Conservation (phyloP, 2,797 vertebrate species). For the Sus cebifrons region DNA sequence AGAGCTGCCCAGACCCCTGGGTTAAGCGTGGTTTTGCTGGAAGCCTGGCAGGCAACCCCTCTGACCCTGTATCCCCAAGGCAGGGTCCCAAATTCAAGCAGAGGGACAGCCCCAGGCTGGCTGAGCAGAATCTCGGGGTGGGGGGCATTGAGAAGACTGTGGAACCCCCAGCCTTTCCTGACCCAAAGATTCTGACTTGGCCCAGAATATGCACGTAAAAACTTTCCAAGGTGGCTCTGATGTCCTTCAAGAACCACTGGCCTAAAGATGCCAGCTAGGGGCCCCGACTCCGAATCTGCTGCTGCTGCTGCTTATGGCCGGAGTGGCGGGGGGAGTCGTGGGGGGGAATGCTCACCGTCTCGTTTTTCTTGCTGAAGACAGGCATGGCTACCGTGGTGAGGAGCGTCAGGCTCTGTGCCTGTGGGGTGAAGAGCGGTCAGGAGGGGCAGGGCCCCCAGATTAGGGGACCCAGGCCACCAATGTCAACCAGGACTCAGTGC, state of each 20-base stretch:
- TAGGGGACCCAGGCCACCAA: not conserved
- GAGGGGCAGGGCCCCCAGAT: constrained; percentile 2
- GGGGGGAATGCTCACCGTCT: constrained; percentile 93
- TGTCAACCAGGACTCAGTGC: not conserved
- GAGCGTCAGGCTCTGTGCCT: constrained; percentile 94
- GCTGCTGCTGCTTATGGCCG: too few relatives aligned
- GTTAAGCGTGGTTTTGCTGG: not conserved
- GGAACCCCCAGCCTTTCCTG: accelerated
- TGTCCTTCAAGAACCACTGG: accelerated
- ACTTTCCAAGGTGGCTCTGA: not conserved
- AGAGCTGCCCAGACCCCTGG: not conserved
- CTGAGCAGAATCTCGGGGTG: not conserved
- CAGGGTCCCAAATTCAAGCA: not conserved
- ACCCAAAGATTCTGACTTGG: not conserved
- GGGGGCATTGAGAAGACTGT: not conserved
- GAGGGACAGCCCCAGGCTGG: accelerated
- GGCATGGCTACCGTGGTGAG: constrained; percentile 99
- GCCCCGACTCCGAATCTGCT: not conserved
- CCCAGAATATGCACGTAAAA: not conserved
- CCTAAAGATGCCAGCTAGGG: accelerated
- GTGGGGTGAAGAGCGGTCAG: constrained; percentile 94
- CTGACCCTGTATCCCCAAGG: not conserved
- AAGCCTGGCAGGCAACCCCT: not conserved
- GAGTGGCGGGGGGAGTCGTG: too few relatives aligned
- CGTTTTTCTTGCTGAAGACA: constrained; percentile 98